Conservation (phyloP, 2,797 vertebrate species). For the Poeciliopsis gracilis region DNA sequence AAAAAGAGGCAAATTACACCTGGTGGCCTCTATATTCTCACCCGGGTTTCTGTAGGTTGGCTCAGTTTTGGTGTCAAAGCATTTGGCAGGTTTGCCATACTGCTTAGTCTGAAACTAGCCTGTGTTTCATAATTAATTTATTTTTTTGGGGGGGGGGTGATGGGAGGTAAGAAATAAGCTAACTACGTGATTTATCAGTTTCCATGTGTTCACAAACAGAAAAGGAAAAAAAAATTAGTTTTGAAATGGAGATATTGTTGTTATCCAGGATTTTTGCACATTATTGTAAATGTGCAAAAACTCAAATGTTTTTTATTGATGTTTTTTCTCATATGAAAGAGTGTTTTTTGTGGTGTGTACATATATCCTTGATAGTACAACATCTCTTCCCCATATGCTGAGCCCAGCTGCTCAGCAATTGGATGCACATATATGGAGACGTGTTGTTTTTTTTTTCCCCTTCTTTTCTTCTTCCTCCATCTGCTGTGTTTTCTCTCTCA, state of each 20-base stretch:
- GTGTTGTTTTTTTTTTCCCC: not conserved
- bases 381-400: constrained; percentile 1
- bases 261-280: not conserved
- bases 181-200: not conserved
- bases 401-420: constrained; percentile 18
- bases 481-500: constrained; percentile 51
- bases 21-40: not conserved
- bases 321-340: constrained; percentile 2
- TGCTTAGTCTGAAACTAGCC: not conserved
- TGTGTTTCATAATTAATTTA: not conserved
- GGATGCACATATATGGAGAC: not conserved
- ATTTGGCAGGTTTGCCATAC: too few species aligned
- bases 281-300: not conserved
- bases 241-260: not conserved
- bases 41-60: not conserved
- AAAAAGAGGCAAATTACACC: not conserved
- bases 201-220: not conserved
- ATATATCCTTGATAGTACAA: constrained; percentile 11
- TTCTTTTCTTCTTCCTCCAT: constrained; percentile 34
- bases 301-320: not conserved
- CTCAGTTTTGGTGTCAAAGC: not conserved
- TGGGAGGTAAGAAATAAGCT: not conserved
- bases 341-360: not conserved
- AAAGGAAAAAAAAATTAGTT: not conserved
- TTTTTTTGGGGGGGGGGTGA: too few species aligned